Conservation (phyloP, 2,888 invertebrate genomes). For the Pardosa pseudoannulata region DNA sequence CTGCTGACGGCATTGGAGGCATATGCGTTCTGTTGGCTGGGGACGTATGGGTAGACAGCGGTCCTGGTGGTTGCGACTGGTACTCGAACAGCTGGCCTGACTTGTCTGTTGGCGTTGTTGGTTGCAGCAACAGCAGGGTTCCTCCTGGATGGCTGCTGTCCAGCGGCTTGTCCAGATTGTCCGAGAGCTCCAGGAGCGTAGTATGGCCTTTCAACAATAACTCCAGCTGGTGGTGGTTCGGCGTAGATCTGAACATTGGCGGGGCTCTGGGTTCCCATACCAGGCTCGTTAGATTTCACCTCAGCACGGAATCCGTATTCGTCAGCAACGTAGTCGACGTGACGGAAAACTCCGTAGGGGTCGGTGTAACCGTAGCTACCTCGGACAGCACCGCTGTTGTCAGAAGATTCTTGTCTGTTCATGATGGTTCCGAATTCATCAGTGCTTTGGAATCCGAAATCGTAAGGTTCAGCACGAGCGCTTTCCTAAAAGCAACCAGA, state of each 20-base stretch:
- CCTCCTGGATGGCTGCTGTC: conserved; percentile 39
- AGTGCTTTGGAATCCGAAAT: conserved; percentile 70
- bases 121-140: conserved; percentile 43
- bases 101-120: conserved; percentile 42
- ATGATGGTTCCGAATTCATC: conserved; percentile 69
- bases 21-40: conserved; percentile 39
- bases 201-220: conserved; percentile 66
- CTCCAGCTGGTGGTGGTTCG: conserved; percentile 64
- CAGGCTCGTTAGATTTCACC: conserved; percentile 70
- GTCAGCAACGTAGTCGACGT: conserved; percentile 68
- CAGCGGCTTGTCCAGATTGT: conserved; percentile 36
- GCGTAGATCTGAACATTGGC: conserved; percentile 67
- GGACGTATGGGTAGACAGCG: conserved; percentile 39
- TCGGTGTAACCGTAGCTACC: conserved; percentile 73
- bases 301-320: conserved; percentile 67
- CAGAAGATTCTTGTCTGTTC: conserved; percentile 64
- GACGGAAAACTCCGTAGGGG: conserved; percentile 69
- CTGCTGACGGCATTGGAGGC: conserved; percentile 12
- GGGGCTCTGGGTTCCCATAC: conserved; percentile 68
- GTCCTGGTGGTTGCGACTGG: conserved; percentile 33
- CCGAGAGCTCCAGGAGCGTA: conserved; percentile 8
- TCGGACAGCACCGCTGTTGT: conserved; percentile 60
- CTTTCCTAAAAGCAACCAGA: conserved; percentile 23
- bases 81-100: not conserved
- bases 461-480: conserved; percentile 58